Evolutionary conservation across 1,140 invertebrate genomes (phyloP).

Genomic region (Caenorhabditis remanei): DNA sequence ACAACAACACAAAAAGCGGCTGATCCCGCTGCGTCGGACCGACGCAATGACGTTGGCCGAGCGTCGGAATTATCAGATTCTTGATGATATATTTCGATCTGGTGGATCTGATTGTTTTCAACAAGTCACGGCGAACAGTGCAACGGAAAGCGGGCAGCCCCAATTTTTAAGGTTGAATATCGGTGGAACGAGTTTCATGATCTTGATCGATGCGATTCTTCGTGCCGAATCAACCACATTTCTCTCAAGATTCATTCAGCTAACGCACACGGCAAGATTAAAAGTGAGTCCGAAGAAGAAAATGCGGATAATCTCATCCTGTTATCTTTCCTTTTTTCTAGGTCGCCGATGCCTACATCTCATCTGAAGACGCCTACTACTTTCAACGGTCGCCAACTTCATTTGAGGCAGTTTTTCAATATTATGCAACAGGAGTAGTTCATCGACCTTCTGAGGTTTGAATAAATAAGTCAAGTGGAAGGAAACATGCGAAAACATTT

Average conservation of each 20-base stretch:
- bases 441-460: constrained; percentile 73
- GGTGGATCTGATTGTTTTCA: constrained; percentile 65
- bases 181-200: constrained; percentile 70
- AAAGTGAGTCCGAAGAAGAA: constrained; percentile 35
- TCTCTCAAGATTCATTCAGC: constrained; percentile 75
- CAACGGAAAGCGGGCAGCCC: constrained; percentile 57
- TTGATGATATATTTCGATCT: constrained; percentile 74
- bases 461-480: constrained; percentile 8
- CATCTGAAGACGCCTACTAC: constrained; percentile 67
- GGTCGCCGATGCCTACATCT: constrained; percentile 75
- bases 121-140: constrained; percentile 65
- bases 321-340: constrained; percentile 54
- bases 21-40: constrained; percentile 74
- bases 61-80: constrained; percentile 72
- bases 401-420: constrained; percentile 76
- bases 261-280: constrained; percentile 68
- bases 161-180: constrained; percentile 74
- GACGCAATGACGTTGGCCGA: constrained; percentile 76
- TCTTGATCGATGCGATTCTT: constrained; percentile 73
- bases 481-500: constrained; percentile 32
- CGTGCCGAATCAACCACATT: constrained; percentile 73
- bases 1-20: constrained; percentile 75
- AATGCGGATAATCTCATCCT: constrained; percentile 41
- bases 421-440: constrained; percentile 75
- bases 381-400: constrained; percentile 75